A percentile compares a stretch with the other conserved stretches of the same genome.
Conservation (phyloP, 2,113 vertebrate genomes). For the Delphinus delphis region DNA sequence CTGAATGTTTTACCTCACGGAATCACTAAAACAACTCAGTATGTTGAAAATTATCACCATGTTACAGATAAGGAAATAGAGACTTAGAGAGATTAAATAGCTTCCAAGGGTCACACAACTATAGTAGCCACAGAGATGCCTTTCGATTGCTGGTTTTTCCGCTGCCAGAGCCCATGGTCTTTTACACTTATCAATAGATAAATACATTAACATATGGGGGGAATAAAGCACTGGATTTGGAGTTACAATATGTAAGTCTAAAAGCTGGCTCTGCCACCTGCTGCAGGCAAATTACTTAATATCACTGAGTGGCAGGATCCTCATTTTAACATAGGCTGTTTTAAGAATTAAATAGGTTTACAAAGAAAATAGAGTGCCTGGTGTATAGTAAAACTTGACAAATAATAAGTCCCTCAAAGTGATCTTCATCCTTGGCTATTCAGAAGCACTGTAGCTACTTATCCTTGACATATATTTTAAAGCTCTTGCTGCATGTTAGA, state of each 20-base stretch:
- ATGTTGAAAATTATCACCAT: not conserved
- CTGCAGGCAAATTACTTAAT: not conserved
- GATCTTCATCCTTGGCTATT: not conserved
- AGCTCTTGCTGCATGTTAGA: not conserved
- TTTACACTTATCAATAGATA: not conserved
- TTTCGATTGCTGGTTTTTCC: not conserved
- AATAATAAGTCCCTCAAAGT: not conserved
- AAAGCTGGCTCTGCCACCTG: not conserved
- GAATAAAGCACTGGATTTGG: not conserved
- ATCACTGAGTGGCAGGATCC: not conserved
- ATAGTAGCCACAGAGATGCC: not conserved
- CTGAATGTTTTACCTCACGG: not conserved
- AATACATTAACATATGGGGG: not conserved
- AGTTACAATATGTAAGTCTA: not conserved
- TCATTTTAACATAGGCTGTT: not conserved
- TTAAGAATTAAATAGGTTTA: conserved; percentile 23
- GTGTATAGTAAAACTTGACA: not conserved
- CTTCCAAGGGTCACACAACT: not conserved
- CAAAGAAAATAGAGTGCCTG: not conserved
- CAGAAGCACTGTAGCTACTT: not conserved
- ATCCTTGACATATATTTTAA: not conserved
- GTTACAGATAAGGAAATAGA: not conserved
- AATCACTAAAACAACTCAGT: not conserved
- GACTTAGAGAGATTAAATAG: not conserved
- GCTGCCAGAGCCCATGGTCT: not conserved